Conservation (phyloP, 2,797 vertebrate genomes). For the Distichodus sexfasciatus region DNA sequence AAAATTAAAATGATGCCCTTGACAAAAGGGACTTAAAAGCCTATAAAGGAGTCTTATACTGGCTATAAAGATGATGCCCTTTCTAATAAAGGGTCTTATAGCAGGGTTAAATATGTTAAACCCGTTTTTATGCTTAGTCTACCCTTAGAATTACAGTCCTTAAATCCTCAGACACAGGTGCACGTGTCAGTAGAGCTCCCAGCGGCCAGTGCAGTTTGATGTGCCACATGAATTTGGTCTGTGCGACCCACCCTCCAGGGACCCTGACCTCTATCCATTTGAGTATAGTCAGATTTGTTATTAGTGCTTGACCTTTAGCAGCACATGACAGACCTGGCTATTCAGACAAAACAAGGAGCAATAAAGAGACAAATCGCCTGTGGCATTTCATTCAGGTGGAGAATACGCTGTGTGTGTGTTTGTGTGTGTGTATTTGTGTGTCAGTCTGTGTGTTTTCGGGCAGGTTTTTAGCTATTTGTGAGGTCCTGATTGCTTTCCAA, state of each 20-base stretch:
- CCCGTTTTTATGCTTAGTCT: too few species aligned
- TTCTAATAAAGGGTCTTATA: too few species aligned
- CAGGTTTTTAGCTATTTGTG: too few species aligned
- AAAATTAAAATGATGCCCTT: too few species aligned
- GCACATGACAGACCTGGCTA: neutral
- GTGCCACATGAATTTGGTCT: neutral
- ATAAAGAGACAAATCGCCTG: neutral
- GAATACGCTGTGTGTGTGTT: neutral
- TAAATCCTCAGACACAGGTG: neutral
- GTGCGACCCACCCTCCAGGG: neutral
- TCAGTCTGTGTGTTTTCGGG: too few species aligned
- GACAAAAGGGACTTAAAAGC: too few species aligned
- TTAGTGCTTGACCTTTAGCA: conserved; percentile 13
- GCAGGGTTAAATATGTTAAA: too few species aligned
- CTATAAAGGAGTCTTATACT: too few species aligned
- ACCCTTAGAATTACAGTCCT: too few species aligned
- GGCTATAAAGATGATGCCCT: too few species aligned
- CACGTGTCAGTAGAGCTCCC: neutral
- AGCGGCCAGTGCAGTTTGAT: neutral
- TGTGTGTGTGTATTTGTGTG: conserved; percentile 8
- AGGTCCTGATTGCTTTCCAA: too few species aligned
- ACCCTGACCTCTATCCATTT: neutral
- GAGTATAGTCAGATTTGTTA: conserved; percentile 11
- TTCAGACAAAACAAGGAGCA: neutral
- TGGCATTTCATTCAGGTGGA: conserved; percentile 10